Evolutionary conservation across 2,888 invertebrate genomes (phyloP).

Genomic region (Rapana venosa): DNA sequence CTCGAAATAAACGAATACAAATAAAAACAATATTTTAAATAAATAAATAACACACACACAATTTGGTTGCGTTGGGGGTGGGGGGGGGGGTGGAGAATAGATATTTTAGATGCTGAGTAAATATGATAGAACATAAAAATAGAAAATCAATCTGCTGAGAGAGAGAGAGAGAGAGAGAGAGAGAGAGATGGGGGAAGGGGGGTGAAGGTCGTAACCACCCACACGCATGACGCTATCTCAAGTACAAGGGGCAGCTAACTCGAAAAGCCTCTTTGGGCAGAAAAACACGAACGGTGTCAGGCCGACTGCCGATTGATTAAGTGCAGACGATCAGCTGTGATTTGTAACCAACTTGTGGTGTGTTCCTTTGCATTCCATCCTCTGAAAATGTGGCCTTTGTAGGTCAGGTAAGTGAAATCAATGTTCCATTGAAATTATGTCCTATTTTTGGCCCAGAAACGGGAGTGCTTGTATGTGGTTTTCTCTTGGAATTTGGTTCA

Average conservation of each 20-base stretch:
- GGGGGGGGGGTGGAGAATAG: too few species aligned
- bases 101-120: too few species aligned
- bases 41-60: too few species aligned
- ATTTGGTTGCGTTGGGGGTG: too few species aligned
- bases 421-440: neutral
- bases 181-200: neutral
- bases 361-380: neutral
- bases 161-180: too few species aligned
- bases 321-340: conserved; percentile 30
- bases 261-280: neutral
- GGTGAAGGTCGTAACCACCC: neutral
- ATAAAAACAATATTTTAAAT: too few species aligned
- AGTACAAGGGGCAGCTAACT: conserved; percentile 14
- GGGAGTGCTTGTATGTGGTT: neutral
- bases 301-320: conserved; percentile 22
- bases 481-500: neutral
- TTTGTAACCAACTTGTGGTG: conserved; percentile 13
- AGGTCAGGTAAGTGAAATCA: conserved; percentile 29
- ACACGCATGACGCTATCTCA: neutral
- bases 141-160: too few species aligned
- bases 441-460: neutral
- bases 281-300: conserved; percentile 13
- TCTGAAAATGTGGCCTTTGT: conserved; percentile 29
- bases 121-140: too few species aligned
- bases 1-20: too few species aligned